phyloP scores from a whole-genome alignment of 2,797 vertebrate genomes.

The Lagocephalus sceleratus region DNA sequence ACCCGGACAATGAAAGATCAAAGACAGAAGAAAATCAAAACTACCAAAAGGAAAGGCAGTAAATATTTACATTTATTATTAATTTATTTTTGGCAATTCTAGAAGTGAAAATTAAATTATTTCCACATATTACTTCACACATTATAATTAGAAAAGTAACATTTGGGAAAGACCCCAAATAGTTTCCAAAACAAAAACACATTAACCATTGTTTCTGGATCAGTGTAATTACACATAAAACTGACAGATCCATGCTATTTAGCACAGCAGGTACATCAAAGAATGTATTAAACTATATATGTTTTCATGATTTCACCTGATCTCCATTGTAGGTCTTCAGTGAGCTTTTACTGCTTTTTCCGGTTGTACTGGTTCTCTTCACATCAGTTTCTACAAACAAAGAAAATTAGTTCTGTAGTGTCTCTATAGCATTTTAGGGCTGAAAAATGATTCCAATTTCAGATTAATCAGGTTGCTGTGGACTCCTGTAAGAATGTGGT shows the following conservation, averaged over 20 bases:
- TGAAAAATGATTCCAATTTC: no score
- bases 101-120: no score
- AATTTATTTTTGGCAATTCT: no score
- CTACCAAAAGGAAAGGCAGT: no score
- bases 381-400: conserved; percentile 57
- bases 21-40: not conserved
- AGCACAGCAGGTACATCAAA: no score
- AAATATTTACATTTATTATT: no score
- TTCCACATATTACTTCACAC: not conserved
- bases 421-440: not conserved
- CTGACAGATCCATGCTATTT: not conserved
- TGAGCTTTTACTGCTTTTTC: conserved; percentile 80
- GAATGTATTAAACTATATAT: not conserved
- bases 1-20: not conserved
- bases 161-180: not conserved
- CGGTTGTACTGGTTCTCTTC: conserved; percentile 60
- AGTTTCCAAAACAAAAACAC: no score
- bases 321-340: conserved; percentile 83
- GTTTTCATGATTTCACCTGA: conserved; percentile 76
- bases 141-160: not conserved
- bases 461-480: no score
- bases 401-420: not conserved
- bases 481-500: no score
- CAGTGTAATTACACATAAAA: not conserved
- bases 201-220: not conserved